A percentile compares a stretch with the other conserved stretches of the same genome.
Conservation (phyloP, 2,888 invertebrate species). For the Oeneis ivallda region DNA sequence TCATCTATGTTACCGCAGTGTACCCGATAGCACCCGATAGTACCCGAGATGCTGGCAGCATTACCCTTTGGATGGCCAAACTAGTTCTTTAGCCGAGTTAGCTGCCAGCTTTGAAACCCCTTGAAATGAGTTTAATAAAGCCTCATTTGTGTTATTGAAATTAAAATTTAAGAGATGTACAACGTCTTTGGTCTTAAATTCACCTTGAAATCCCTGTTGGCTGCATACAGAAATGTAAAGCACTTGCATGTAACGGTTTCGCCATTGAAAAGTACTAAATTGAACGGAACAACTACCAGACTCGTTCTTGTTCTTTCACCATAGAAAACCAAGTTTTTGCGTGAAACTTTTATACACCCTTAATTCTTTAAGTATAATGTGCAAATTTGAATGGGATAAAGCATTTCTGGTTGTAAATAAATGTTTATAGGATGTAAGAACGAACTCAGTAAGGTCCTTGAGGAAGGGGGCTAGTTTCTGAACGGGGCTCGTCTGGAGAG, state of each 20-base stretch:
- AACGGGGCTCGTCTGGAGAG: conserved; percentile 57
- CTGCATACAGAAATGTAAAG: conserved; percentile 36
- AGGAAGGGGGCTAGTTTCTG: conserved; percentile 65
- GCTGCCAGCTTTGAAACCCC: no score
- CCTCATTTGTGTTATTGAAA: neutral
- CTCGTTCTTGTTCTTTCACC: conserved; percentile 54
- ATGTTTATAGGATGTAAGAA: conserved; percentile 57
- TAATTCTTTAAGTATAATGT: conserved; percentile 10
- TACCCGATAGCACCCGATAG: no score
- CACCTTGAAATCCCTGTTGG: conserved; percentile 22
- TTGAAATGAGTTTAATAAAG: neutral
- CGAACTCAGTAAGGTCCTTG: conserved; percentile 65
- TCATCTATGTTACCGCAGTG: no score
- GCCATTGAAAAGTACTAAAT: conserved; percentile 53
- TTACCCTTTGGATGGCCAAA: no score
- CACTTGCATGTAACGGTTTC: conserved; percentile 64
- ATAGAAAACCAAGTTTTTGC: conserved; percentile 4
- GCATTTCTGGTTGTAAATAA: conserved; percentile 7
- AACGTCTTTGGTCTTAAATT: conserved; percentile 16
- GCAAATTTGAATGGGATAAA: conserved; percentile 17
- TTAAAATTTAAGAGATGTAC: neutral
- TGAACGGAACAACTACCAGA: conserved; percentile 49
- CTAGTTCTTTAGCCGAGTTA: no score
- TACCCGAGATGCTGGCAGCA: no score
- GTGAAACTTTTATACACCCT: neutral